Conservation (phyloP, 2,888 invertebrate species). For the Xanthorhoe spadicearia region DNA sequence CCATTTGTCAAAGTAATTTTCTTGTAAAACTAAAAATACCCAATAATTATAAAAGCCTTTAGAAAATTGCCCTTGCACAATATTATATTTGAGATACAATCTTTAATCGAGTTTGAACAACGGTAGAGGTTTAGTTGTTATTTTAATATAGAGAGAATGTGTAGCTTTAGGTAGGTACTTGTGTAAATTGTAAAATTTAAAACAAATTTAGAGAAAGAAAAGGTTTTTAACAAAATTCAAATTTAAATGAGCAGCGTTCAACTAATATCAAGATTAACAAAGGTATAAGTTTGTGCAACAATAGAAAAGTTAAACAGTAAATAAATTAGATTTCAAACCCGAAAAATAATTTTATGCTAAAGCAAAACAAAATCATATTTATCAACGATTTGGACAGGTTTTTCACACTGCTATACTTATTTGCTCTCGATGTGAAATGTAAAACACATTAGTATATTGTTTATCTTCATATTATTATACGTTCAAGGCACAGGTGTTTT, state of each 20-base stretch:
- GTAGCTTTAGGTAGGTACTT: not conserved
- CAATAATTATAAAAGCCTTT: not conserved
- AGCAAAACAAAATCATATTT: constrained; percentile 9
- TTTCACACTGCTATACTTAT: constrained; percentile 10
- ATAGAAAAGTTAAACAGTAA: not conserved
- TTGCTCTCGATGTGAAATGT: constrained; percentile 11
- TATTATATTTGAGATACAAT: not conserved
- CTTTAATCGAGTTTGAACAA: not conserved
- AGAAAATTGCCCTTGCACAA: not conserved
- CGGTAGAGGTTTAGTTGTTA: not conserved
- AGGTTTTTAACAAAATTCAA: not conserved
- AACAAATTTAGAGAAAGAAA: not conserved
- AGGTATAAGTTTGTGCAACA: not conserved
- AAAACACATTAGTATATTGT: constrained; percentile 23
- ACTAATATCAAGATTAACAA: not conserved
- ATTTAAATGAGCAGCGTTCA: not conserved
- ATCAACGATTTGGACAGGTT: constrained; percentile 1
- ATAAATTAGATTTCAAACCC: not conserved
- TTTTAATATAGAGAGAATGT: not conserved
- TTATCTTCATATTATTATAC: constrained; percentile 2
- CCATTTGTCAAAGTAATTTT: no score
- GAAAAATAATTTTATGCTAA: no score
- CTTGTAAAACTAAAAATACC: no score
- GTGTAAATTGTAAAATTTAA: not conserved
- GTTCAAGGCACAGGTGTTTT: constrained; percentile 34